Base-by-base conservation (phyloP, 2,888 invertebrate genomes). In the Chymomyza fuscimana region DNA sequence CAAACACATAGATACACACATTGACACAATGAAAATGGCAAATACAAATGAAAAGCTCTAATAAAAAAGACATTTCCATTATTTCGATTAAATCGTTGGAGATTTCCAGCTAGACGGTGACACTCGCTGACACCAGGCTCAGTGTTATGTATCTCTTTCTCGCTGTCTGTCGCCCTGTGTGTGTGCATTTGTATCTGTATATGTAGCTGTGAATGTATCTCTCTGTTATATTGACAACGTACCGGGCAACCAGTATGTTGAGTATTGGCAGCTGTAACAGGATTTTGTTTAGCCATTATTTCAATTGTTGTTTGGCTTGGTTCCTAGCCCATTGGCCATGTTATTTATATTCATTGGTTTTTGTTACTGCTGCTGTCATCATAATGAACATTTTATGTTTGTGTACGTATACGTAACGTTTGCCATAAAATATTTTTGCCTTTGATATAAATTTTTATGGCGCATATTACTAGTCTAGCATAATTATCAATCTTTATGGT, bases 41-140 rank as follows among this genome's bases (percentile, higher is more conserved):
- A 83, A 87, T 78, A 72, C 67, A 76, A 82, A 78, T 83, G 87
- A 77, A 86, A 84, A 79, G 76, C 86, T 85, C 74, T 78, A 83
- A 86, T 87, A 87, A 86, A 77, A 86, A 76, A 72, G 86, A 87
- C 84, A 79, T 88, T 87, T 87, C 89, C 86, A 87, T 87, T 87
- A 89, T 82, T 76, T 76, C 89, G 89, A 89, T 87, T 87, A 88
- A 88, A 85, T 88, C 80, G 87, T 77, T 25, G 58, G 58, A 15
- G 58, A 58, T 6, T 54, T 7, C 4, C 16, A 54, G 54, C 54
- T 58, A 19, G 58, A 19, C 58, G 25, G 29, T 58, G 58, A 58
- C 58, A 58, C 25, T 56, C 22, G 56, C 56, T 22, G 56, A 56
- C 56, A 19, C 58, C 58, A n/a, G 52, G 52, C 52, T 54, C 52